These are phyloP conservation scores for Lissonota sp. DNA, from an alignment of 2,888 invertebrate species.

Conservation along the genomic window DNA sequence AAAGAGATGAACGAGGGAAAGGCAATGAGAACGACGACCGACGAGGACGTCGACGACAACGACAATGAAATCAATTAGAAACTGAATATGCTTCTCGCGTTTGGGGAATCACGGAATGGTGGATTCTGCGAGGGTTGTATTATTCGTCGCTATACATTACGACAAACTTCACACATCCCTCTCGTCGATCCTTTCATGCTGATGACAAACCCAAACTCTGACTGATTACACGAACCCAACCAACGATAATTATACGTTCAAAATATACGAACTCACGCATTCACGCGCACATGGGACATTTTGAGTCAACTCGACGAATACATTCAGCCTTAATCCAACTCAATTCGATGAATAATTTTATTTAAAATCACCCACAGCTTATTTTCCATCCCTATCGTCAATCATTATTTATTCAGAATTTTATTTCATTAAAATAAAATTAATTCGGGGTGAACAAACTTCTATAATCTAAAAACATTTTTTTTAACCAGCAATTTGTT, in stretches of 20 bases:
- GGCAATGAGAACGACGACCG: slow-evolving; percentile 3
- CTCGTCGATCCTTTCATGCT: neutral
- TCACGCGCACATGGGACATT: neutral
- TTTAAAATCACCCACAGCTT: too few relatives aligned
- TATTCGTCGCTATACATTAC: neutral
- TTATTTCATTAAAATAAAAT: too few relatives aligned
- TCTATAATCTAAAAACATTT: too few relatives aligned
- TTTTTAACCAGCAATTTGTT: too few relatives aligned
- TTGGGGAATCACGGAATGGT: neutral
- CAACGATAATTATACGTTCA: slow-evolving; percentile 58
- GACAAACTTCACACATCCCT: slow-evolving; percentile 14
- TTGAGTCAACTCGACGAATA: too few relatives aligned
- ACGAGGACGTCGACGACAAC: slow-evolving; percentile 13
- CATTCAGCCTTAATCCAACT: too few relatives aligned
- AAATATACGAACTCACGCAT: slow-evolving; percentile 15
- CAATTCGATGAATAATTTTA: too few relatives aligned
- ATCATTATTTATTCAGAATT: too few relatives aligned
- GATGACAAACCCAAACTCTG: slow-evolving; percentile 9
- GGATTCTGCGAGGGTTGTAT: neutral
- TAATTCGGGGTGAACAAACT: too few relatives aligned
- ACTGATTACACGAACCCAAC: slow-evolving; percentile 58
- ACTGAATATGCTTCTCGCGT: slow-evolving; percentile 53
- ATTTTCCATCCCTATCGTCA: too few relatives aligned
- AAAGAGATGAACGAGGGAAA: neutral
- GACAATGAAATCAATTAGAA: slow-evolving; percentile 64